phyloP scores from a whole-genome alignment of 2,888 invertebrate genomes.

The Neoitamus cyanurus region DNA sequence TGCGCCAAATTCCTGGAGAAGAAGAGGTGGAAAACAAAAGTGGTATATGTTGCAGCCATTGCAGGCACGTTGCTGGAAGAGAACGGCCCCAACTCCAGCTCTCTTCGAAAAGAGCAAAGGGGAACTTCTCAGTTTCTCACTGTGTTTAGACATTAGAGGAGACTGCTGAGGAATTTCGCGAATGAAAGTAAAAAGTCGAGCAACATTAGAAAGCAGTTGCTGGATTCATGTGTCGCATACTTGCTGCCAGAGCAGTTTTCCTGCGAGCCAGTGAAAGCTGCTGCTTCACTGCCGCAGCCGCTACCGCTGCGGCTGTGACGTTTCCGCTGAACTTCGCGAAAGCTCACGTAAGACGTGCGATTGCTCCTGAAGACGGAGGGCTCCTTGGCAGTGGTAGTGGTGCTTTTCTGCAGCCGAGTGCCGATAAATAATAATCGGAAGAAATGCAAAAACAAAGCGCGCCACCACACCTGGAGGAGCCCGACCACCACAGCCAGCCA shows the following conservation, averaged over 20 bases:
- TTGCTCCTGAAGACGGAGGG: not conserved
- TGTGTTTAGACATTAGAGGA: too few relatives aligned
- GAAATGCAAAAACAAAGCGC: constrained; percentile 44
- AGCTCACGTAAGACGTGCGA: constrained; percentile 13
- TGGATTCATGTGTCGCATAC: not conserved
- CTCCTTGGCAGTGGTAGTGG: not conserved
- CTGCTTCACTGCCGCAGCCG: not conserved
- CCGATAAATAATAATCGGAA: constrained; percentile 34
- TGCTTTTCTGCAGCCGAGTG: not conserved
- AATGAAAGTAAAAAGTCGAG: constrained; percentile 8
- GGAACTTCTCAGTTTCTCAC: not conserved
- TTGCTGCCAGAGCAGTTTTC: not conserved
- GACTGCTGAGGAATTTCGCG: constrained; percentile 10
- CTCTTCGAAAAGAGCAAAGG: not conserved
- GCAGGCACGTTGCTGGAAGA: not conserved
- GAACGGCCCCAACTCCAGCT: not conserved
- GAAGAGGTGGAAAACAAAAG: not conserved
- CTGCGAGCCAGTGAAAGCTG: not conserved
- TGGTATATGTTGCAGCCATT: too few relatives aligned
- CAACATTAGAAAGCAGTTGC: constrained; percentile 32
- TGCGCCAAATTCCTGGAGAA: not conserved
- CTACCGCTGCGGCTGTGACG: not conserved
- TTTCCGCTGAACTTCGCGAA: constrained; percentile 31
- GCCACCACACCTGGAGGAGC: not conserved
- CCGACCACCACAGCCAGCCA: not conserved